Conservation (phyloP, 1,140 invertebrate species). For the Andrena cerasifolii region DNA sequence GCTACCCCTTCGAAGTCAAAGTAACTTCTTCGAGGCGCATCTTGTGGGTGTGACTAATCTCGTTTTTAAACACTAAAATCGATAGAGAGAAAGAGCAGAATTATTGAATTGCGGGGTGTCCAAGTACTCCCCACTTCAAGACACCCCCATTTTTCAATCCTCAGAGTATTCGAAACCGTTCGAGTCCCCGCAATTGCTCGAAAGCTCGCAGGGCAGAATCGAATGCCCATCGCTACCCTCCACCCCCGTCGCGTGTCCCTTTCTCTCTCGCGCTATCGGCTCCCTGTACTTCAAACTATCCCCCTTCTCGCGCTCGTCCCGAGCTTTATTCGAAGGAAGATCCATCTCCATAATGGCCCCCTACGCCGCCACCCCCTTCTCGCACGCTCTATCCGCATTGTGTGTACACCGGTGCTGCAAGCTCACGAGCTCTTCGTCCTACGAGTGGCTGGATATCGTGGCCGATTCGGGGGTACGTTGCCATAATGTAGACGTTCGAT, state of each 20-base stretch:
- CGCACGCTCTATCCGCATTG: constrained; percentile 67
- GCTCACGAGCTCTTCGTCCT: constrained; percentile 35
- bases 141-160: too few relatives aligned
- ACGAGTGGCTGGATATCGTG: not conserved
- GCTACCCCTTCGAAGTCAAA: too few relatives aligned
- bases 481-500: constrained; percentile 8
- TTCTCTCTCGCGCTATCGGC: constrained; percentile 30
- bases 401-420: constrained; percentile 47
- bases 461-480: not conserved
- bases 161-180: too few relatives aligned
- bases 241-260: constrained; percentile 1
- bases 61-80: too few relatives aligned
- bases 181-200: too few relatives aligned
- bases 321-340: constrained; percentile 80
- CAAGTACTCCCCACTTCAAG: too few relatives aligned
- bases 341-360: constrained; percentile 81
- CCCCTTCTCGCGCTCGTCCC: constrained; percentile 50
- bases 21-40: too few relatives aligned
- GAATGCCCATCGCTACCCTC: constrained; percentile 30
- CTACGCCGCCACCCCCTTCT: constrained; percentile 72
- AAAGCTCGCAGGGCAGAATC: not conserved
- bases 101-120: too few relatives aligned
- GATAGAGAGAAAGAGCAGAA: too few relatives aligned
- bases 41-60: too few relatives aligned
- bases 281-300: constrained; percentile 72